phyloP scores from a whole-genome alignment of 2,113 vertebrate species.

The Danionella cerebrum region DNA sequence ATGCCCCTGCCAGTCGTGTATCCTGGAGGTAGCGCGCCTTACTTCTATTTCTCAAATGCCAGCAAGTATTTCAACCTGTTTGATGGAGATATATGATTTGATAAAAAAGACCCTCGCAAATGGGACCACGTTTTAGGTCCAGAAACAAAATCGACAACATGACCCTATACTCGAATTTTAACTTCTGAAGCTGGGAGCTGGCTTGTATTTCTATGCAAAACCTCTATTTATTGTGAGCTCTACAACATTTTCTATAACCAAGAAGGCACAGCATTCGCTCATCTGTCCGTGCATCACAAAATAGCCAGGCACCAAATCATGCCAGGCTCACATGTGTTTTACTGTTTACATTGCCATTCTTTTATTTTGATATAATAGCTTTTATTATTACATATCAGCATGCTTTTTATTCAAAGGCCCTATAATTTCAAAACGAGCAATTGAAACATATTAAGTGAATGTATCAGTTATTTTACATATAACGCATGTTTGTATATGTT shows the following conservation, averaged over 20 bases:
- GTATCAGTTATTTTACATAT: conserved; percentile 62
- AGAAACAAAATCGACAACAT: neutral
- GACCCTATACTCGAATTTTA: neutral
- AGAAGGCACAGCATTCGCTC: conserved; percentile 5
- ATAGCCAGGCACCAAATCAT: conserved; percentile 46
- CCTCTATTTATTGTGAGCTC: conserved; percentile 39
- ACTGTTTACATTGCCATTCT: conserved; percentile 45
- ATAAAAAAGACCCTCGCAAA: conserved; percentile 5
- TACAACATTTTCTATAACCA: conserved; percentile 35
- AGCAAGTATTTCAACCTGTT: conserved; percentile 76
- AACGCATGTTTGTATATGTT: conserved; percentile 62
- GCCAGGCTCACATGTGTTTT: conserved; percentile 9
- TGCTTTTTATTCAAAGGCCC: conserved; percentile 53
- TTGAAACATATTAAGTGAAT: conserved; percentile 68
- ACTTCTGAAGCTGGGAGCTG: conserved; percentile 10
- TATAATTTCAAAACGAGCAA: conserved; percentile 49
- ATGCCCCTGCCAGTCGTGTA: conserved; percentile 75
- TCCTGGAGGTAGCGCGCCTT: conserved; percentile 70
- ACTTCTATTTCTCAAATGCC: conserved; percentile 73
- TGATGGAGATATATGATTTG: conserved; percentile 72
- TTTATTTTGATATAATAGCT: too few relatives aligned
- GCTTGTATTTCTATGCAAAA: conserved; percentile 37
- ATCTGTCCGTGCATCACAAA: neutral
- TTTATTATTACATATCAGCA: conserved; percentile 48
- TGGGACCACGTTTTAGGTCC: conserved; percentile 31